These are phyloP conservation scores for Falco concolor DNA, from an alignment of 2,797 vertebrate species.

Conservation along the genomic window DNA sequence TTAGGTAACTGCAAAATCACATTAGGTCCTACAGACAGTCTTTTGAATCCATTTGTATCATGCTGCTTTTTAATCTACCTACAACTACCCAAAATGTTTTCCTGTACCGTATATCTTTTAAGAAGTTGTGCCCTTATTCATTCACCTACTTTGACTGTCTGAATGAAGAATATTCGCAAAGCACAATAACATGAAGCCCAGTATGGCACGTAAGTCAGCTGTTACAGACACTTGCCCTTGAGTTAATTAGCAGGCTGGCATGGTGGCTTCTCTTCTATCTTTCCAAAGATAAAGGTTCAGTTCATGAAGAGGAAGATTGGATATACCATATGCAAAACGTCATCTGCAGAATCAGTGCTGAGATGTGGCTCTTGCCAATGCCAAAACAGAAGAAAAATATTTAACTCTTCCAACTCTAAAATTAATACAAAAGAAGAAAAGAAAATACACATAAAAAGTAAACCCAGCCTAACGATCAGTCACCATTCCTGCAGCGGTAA, in stretches of 20 bases:
- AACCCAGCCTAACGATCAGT: not conserved
- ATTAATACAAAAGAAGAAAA: not conserved
- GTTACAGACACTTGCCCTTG: not conserved
- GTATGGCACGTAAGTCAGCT: not conserved
- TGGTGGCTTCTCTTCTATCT: not conserved
- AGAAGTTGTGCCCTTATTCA: not conserved
- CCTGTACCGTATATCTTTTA: not conserved
- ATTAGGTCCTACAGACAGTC: not conserved
- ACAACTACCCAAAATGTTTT: not conserved
- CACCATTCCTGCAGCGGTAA: not conserved
- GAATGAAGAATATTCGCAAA: not conserved
- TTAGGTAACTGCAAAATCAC: not conserved
- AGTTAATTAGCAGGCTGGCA: not conserved
- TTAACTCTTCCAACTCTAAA: not conserved
- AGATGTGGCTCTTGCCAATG: not conserved
- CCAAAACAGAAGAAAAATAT: not conserved
- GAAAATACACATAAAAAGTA: not conserved
- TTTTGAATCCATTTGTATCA: not conserved
- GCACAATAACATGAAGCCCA: not conserved
- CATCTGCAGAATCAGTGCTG: not conserved
- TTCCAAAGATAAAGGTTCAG: not conserved
- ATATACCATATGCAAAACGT: not conserved
- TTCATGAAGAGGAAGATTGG: not conserved
- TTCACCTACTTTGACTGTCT: not conserved
- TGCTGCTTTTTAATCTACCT: not conserved